Evolutionary conservation across 2,113 vertebrate genomes (phyloP).

Genomic region (Lontra canadensis): DNA sequence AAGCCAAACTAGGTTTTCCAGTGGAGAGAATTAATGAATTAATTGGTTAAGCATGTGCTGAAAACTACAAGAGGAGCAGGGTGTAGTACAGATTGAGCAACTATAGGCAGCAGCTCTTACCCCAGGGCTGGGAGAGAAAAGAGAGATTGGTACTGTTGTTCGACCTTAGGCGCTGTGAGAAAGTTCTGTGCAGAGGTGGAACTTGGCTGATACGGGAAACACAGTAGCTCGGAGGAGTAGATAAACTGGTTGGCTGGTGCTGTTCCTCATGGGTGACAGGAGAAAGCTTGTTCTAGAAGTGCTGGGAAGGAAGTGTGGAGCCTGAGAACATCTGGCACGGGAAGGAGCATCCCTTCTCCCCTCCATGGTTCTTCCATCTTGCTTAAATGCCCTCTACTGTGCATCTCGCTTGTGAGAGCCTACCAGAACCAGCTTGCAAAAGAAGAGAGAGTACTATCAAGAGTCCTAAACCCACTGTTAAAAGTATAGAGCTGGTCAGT

Average conservation of each 20-base stretch:
- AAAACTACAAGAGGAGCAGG: background rate
- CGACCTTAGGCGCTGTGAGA: background rate
- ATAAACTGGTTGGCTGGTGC: background rate
- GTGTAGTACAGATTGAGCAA: background rate
- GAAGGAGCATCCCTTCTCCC: background rate
- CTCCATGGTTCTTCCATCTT: background rate
- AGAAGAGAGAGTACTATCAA: background rate
- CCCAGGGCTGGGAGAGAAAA: background rate
- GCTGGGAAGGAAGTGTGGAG: background rate
- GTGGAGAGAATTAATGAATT: background rate
- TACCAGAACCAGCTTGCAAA: background rate
- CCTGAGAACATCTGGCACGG: background rate
- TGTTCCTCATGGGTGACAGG: background rate
- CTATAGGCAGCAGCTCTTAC: background rate
- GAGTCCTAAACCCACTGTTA: background rate
- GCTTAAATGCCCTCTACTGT: rapidly evolving
- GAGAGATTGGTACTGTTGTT: background rate
- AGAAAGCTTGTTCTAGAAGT: background rate
- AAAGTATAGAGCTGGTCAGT: background rate
- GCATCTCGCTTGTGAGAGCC: background rate
- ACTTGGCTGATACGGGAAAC: background rate
- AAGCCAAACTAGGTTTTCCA: background rate
- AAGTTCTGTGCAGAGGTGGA: background rate
- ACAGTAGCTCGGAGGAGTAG: background rate
- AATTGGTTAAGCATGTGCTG: background rate